phyloP scores from a whole-genome alignment of 2,113 vertebrate species.

The Thunnus maccoyii region DNA sequence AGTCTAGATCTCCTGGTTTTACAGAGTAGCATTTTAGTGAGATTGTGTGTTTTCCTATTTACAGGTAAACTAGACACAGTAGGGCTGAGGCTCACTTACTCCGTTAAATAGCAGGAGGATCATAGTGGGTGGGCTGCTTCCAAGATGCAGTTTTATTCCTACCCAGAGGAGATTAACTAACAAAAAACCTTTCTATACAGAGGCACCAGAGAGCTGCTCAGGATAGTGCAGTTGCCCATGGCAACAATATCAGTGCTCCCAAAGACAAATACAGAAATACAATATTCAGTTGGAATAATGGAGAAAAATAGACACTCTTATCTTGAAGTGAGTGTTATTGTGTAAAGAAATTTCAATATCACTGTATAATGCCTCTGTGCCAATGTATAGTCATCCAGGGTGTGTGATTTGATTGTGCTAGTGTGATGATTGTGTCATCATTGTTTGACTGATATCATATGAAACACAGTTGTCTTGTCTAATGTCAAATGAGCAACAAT shows the following conservation, averaged over 20 bases:
- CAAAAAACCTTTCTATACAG: constrained; percentile 68
- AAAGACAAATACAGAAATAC: constrained; percentile 78
- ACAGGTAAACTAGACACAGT: constrained; percentile 55
- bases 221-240: constrained; percentile 79
- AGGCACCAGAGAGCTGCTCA: constrained; percentile 69
- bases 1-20: constrained; percentile 7
- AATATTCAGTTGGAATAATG: constrained; percentile 60
- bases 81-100: constrained; percentile 46
- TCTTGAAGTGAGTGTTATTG: constrained; percentile 35
- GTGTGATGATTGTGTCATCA: background rate
- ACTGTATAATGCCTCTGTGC: constrained; percentile 5
- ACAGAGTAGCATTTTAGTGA: background rate
- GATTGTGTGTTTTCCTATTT: constrained; percentile 21
- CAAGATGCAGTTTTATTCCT: constrained; percentile 74
- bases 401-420: background rate
- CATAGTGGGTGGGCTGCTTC: constrained; percentile 69
- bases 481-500: background rate
- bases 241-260: constrained; percentile 79
- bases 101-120: constrained; percentile 63
- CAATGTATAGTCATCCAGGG: background rate
- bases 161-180: constrained; percentile 77
- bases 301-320: constrained; percentile 31
- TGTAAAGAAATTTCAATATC: constrained; percentile 24
- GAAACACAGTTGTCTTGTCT: constrained; percentile 6
- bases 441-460: background rate